phyloP scores from a whole-genome alignment of 2,113 vertebrate genomes.

The Oncorhynchus keta region DNA sequence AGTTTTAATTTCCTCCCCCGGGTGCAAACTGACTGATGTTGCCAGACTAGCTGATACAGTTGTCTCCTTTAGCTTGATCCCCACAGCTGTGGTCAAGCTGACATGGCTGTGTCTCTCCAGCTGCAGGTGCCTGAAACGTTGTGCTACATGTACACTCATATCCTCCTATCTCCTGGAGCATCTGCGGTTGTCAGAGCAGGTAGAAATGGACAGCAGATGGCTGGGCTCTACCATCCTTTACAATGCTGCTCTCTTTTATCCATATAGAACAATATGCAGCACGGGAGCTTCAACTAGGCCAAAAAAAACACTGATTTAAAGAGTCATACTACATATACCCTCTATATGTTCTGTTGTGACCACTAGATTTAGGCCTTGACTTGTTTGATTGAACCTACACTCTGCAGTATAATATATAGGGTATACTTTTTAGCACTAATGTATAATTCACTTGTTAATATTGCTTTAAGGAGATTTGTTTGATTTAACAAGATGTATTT shows the following conservation, averaged over 20 bases:
- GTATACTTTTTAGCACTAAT: neutral
- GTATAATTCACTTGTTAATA: neutral
- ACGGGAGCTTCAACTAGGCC: neutral
- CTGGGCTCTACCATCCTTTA: neutral
- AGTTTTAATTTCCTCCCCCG: no score
- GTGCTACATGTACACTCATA: slow-evolving; percentile 36
- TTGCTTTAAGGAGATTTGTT: neutral
- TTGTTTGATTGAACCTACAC: neutral
- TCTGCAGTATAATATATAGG: neutral
- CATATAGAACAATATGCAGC: neutral
- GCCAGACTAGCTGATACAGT: no score
- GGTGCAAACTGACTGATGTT: no score
- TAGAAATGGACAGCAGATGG: slow-evolving; percentile 15
- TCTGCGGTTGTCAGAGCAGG: slow-evolving; percentile 47
- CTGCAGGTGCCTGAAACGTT: slow-evolving; percentile 9
- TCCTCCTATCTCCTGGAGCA: slow-evolving; percentile 47
- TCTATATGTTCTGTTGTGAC: neutral
- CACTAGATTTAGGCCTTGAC: neutral
- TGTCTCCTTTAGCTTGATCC: no score
- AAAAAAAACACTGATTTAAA: slow-evolving; percentile 1
- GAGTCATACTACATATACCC: neutral
- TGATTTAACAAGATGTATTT: neutral
- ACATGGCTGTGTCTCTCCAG: no score
- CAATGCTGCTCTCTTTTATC: neutral
- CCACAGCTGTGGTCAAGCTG: no score